A percentile compares a stretch with the other conserved stretches of the same genome.
These are phyloP conservation scores for Ceyx melanurus DNA, from an alignment of 2,113 vertebrate genomes.

Conservation along the genomic window DNA sequence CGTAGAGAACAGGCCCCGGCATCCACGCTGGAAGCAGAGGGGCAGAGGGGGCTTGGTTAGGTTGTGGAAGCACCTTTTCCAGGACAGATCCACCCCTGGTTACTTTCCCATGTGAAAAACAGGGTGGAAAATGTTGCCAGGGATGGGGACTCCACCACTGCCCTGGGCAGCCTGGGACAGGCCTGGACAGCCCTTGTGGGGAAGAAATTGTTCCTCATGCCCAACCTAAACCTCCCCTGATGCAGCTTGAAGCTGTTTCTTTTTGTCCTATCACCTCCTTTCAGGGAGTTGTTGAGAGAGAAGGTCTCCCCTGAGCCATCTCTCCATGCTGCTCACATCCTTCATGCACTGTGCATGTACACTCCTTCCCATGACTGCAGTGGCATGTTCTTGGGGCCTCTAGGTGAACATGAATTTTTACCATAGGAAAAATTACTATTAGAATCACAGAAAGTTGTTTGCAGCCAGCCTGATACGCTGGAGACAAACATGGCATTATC, in stretches of 20 bases:
- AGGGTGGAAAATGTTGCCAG: background rate
- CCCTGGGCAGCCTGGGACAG: background rate
- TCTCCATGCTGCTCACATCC: background rate
- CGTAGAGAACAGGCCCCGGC: conserved; percentile 88
- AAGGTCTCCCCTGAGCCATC: background rate
- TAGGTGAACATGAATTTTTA: background rate
- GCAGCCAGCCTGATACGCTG: fast-evolving
- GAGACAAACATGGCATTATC: background rate
- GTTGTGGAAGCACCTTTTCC: background rate
- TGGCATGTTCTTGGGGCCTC: fast-evolving
- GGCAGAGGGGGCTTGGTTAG: background rate
- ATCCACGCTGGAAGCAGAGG: conserved; percentile 84
- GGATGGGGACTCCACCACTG: background rate
- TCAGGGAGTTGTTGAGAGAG: background rate
- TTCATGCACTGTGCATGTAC: background rate
- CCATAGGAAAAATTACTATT: background rate
- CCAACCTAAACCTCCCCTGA: background rate
- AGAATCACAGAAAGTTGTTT: background rate
- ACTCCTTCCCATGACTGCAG: fast-evolving
- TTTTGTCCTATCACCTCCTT: background rate
- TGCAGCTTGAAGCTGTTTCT: background rate
- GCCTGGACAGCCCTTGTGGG: background rate
- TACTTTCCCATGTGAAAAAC: background rate
- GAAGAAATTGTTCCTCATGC: background rate
- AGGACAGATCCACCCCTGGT: background rate